Percentiles rank a stretch among this genome's conserved stretches.
Conservation (phyloP, 2,113 vertebrate species). For the western clawed frog (Xenopus tropicalis) region UCB_Xtro_10.0 CM004450.2:95041001-95041500, state of each 20-base stretch:
- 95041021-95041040: constrained; percentile 2
- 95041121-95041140: constrained; percentile 24
- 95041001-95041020: neutral
- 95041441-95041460: too few species aligned
- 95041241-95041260: constrained; percentile 33
- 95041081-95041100: constrained; percentile 9
- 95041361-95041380: too few species aligned
- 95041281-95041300: neutral
- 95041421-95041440: too few species aligned
- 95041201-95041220: constrained; percentile 18
- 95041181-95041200: constrained; percentile 43
- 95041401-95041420: too few species aligned
- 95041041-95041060: neutral
- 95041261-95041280: constrained; percentile 9
- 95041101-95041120: constrained; percentile 3
- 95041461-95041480: too few species aligned
- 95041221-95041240: constrained; percentile 33
- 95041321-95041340: too few species aligned
- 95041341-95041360: too few species aligned
- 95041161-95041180: constrained; percentile 35
- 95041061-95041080: neutral
- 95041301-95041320: too few species aligned
- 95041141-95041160: constrained; percentile 22
- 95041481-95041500: too few species aligned
- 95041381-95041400: too few species aligned